A percentile compares a stretch with the other conserved stretches of the same genome.
Conservation (phyloP, 2,888 invertebrate genomes). For the Imbricaverruca yamaguchii region DNA sequence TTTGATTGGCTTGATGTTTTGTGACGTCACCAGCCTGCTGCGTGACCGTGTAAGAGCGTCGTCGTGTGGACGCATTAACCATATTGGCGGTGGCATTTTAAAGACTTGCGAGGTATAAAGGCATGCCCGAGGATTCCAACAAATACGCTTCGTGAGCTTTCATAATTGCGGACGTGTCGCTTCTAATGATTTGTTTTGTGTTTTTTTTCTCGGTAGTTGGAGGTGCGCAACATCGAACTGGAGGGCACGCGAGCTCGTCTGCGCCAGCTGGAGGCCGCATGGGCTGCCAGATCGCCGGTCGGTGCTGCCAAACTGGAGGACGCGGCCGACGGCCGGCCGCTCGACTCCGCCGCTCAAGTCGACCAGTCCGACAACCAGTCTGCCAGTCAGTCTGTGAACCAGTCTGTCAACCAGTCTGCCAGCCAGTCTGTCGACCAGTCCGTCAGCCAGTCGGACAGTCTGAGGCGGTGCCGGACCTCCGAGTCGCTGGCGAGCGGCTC, state of each 20-base stretch:
- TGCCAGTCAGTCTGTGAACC: background rate
- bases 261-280: constrained; percentile 55
- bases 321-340: background rate
- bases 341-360: background rate
- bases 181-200: too few species aligned
- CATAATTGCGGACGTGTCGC: too few species aligned
- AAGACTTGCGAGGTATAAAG: too few species aligned
- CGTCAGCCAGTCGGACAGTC: background rate
- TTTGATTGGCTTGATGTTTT: too few species aligned
- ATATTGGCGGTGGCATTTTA: too few species aligned
- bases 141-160: too few species aligned
- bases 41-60: too few species aligned
- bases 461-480: too few species aligned
- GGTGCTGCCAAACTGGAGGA: background rate
- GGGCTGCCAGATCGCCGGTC: background rate
- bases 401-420: background rate
- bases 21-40: too few species aligned
- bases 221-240: constrained; percentile 71
- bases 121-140: too few species aligned
- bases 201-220: constrained; percentile 53
- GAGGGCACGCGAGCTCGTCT: constrained; percentile 72
- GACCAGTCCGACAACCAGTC: background rate
- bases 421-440: background rate
- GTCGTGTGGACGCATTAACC: too few species aligned
- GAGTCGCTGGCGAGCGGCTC: too few species aligned